Evolutionary conservation across 1,140 invertebrate species (phyloP).

Genomic region (Drosophila pseudoananassae): DNA sequence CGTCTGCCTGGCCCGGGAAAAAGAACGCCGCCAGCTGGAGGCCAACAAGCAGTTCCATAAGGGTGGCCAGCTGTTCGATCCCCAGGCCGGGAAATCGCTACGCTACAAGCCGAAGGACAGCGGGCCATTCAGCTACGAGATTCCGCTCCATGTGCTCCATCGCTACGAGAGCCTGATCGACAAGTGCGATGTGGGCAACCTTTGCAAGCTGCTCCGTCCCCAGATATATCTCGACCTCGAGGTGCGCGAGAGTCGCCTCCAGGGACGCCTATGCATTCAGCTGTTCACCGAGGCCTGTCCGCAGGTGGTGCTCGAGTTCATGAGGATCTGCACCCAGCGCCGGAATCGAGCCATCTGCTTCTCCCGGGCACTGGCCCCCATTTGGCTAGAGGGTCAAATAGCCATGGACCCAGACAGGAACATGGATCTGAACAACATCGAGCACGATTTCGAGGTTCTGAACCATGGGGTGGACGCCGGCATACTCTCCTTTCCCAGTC

Average conservation of each 20-base stretch:
- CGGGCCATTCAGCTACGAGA: constrained; percentile 58
- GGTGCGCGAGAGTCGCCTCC: constrained; percentile 42
- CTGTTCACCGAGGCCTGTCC: constrained; percentile 77
- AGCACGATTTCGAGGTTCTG: constrained; percentile 72
- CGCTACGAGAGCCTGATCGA: constrained; percentile 66
- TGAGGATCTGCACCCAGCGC: constrained; percentile 57
- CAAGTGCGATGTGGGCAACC: constrained; percentile 51
- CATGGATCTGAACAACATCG: constrained; percentile 49
- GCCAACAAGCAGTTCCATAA: constrained; percentile 50
- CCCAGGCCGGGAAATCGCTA: constrained; percentile 24
- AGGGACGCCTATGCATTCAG: constrained; percentile 61
- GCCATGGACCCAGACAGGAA: constrained; percentile 20
- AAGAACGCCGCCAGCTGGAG: constrained; percentile 59
- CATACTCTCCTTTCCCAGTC: constrained; percentile 70
- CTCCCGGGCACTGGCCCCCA: constrained; percentile 52
- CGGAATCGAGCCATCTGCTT: constrained; percentile 30
- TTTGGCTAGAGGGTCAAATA: constrained; percentile 70
- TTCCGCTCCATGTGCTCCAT: constrained; percentile 66
- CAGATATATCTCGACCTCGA: constrained; percentile 65
- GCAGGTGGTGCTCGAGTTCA: constrained; percentile 66
- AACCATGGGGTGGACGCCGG: constrained; percentile 74
- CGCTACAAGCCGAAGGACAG: constrained; percentile 17
- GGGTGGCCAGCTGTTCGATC: constrained; percentile 61
- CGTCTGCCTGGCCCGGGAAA: constrained; percentile 46
- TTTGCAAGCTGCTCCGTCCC: constrained; percentile 69